Conservation (phyloP, 2,797 vertebrate genomes). For the Pseudochirops cupreus region DNA sequence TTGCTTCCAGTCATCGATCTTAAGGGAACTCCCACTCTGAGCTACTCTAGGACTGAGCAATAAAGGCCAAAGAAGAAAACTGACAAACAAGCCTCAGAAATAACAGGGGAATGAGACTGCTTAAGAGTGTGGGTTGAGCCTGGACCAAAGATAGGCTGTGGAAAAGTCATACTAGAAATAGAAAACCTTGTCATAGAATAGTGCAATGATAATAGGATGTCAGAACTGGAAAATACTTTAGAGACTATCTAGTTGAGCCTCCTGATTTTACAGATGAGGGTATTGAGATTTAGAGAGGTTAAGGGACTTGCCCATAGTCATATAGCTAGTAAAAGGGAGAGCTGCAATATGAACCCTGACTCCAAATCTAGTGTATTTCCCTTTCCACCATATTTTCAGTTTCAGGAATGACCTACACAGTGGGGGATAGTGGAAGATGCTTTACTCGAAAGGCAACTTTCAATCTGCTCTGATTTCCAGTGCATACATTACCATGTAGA, state of each 20-base stretch:
- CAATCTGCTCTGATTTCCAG: constrained; percentile 47
- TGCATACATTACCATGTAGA: constrained; percentile 22
- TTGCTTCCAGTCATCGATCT: not conserved
- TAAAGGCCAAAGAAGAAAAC: not conserved
- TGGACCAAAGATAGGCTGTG: not conserved
- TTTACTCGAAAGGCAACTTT: constrained; percentile 54
- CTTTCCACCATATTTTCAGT: not conserved
- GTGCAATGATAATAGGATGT: not conserved
- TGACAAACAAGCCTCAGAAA: constrained; percentile 31
- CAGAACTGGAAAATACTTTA: not conserved
- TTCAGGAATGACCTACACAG: constrained; percentile 39
- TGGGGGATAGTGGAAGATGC: not conserved
- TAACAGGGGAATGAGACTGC: not conserved
- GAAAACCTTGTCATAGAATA: not conserved
- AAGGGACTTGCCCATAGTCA: not conserved
- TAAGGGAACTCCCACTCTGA: not conserved
- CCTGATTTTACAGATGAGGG: not conserved
- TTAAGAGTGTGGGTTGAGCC: not conserved
- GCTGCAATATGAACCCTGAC: not conserved
- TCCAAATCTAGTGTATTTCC: not conserved
- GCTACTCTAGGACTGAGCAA: not conserved
- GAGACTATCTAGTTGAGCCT: not conserved
- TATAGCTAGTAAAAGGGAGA: not conserved
- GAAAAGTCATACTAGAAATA: constrained; percentile 38
- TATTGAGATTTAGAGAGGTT: not conserved